Base-by-base conservation (phyloP, 2,888 invertebrate species). In the Bursaphelenchus okinawaensis region DNA sequence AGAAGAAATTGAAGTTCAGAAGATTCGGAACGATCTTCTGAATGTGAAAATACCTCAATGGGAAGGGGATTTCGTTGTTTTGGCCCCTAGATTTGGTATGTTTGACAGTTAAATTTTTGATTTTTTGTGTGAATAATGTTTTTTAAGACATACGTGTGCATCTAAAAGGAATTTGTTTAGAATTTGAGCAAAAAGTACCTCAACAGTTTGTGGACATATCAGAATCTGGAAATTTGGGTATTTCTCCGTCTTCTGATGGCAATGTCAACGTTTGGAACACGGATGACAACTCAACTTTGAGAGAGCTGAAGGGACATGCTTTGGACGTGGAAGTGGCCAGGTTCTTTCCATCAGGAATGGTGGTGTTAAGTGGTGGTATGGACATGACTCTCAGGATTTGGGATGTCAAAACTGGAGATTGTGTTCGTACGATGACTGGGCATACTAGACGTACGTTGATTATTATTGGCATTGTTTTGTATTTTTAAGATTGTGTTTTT, bases 341-440 rank as follows among this genome's bases (percentile, higher is more conserved):
- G 63, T 89, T 89, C 80, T 90, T 90, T 75, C 90, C 89, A 27
- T 89, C 89, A 19, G 89, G 89, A 0, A 80, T 88, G 62, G 89
- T 89, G 1, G 83, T 88, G 0, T 80, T 90, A 59, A 87, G 88
- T 52, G 88, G 88, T 24, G 89, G 89, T 9, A 88, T 88, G 31
- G 90, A 90, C 84, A 88, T 88, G 76, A 86, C 87, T 51, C 83
- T 88, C 51, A 88, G 88, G 80, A 86, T 90, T 65, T 90, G 89
- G 89, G 88, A 88, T 59, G 88, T 88, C 0, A 88, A 89, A 74
- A 86, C 87, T 27, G 89, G 89, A 23, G 83, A 86, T 56, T 89
- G 89, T 83, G 88, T 88, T 22, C 88, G 88, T 1, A 88, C 88
- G 4, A 79, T 90, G 23, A 86, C 83, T 61, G 90, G 89, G 0